A percentile compares a stretch with the other conserved stretches of the same genome.
These are phyloP conservation scores for Cataglyphis cursor DNA, from an alignment of 2,888 invertebrate genomes.

Conservation along the genomic window DNA sequence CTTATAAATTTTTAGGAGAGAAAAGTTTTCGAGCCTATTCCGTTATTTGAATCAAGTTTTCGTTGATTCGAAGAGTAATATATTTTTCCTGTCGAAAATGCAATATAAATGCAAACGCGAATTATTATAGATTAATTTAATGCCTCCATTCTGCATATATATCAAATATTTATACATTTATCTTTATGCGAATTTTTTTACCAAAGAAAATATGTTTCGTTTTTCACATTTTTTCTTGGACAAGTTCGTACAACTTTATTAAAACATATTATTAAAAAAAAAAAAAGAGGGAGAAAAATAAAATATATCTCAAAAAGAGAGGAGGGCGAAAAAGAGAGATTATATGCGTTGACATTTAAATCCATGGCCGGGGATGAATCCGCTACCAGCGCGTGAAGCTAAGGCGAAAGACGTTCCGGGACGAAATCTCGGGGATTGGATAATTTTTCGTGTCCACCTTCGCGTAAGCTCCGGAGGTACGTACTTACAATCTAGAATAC, in stretches of 20 bases:
- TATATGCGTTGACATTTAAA: conserved; percentile 30
- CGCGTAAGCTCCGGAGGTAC: conserved; percentile 38
- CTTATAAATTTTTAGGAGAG: not conserved
- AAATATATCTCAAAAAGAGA: not conserved
- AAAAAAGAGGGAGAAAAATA: not conserved
- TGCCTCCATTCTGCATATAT: not conserved
- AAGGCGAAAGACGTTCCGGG: conserved; percentile 36
- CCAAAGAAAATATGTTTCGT: not conserved
- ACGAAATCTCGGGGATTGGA: conserved; percentile 69
- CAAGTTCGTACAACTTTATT: not conserved
- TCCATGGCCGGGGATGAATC: not conserved
- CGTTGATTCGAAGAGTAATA: not conserved
- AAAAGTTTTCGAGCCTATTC: not conserved
- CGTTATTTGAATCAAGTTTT: not conserved
- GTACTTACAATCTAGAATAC: conserved; percentile 53
- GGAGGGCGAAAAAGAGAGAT: not conserved
- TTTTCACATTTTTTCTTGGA: not conserved
- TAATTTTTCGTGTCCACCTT: conserved; percentile 70
- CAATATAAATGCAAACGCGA: not conserved
- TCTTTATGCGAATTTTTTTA: not conserved
- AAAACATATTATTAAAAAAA: not conserved
- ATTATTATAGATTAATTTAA: not conserved
- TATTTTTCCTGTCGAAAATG: not conserved
- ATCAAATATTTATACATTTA: not conserved
- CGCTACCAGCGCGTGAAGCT: conserved; percentile 6